Percentiles rank a stretch among this genome's conserved stretches.
Conservation (phyloP, 2,113 vertebrate species). For the Prionailurus bengalensis region DNA sequence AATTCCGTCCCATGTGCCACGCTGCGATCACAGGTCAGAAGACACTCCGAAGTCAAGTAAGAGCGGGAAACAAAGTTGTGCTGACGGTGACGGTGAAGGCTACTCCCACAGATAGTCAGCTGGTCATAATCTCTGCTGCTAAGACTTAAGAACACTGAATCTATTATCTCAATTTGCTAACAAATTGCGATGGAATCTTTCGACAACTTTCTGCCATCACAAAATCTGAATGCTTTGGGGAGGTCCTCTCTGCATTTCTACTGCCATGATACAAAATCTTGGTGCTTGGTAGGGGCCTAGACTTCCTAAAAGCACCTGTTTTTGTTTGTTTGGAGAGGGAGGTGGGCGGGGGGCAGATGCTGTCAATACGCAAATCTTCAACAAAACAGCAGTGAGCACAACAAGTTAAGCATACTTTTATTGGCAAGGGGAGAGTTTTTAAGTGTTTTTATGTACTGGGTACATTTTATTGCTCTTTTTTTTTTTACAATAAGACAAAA, state of each 20-base stretch:
- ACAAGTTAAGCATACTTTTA: slow-evolving; percentile 12
- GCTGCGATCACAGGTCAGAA: neutral
- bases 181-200: neutral
- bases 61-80: neutral
- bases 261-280: neutral
- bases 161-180: neutral
- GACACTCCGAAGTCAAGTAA: neutral
- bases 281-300: neutral
- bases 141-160: fast-evolving
- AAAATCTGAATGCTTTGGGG: neutral
- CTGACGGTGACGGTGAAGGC: fast-evolving
- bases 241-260: neutral
- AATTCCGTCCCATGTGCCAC: neutral
- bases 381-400: neutral
- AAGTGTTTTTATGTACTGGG: slow-evolving; percentile 20
- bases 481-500: slow-evolving; percentile 72
- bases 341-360: neutral
- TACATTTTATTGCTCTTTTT: slow-evolving; percentile 61
- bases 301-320: neutral
- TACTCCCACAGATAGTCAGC: neutral
- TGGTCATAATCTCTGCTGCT: fast-evolving
- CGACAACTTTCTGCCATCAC: neutral
- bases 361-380: neutral
- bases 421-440: neutral
- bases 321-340: neutral